Evolutionary conservation across 2,113 vertebrate genomes (phyloP).

Genomic region (Typhlomys cinereus): DNA sequence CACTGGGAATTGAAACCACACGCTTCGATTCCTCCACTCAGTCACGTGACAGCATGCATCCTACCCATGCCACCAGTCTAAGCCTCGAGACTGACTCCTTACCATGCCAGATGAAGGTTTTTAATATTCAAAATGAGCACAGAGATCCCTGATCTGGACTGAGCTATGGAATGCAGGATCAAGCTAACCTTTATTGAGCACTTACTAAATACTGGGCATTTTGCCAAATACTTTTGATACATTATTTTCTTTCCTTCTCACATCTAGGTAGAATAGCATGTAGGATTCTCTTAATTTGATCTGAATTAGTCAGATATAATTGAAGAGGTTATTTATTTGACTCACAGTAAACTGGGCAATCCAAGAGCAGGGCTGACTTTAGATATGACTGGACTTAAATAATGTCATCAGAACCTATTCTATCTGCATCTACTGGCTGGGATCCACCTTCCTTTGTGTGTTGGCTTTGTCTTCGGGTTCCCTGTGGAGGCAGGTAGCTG

Average conservation of each 20-base stretch:
- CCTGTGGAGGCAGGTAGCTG: not conserved
- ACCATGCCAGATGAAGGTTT: not conserved
- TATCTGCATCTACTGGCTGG: not conserved
- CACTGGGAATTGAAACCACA: no score
- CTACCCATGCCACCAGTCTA: no score
- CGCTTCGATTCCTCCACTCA: no score
- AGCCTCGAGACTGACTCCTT: not conserved
- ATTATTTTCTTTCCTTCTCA: constrained; percentile 16
- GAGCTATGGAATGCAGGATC: not conserved
- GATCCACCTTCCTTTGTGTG: constrained; percentile 13
- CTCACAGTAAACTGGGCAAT: not conserved
- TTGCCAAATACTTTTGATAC: not conserved
- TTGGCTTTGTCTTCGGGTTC: constrained; percentile 50
- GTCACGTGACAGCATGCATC: no score
- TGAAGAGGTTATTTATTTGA: not conserved
- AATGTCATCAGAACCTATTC: not conserved
- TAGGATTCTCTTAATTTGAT: not conserved
- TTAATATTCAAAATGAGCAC: not conserved
- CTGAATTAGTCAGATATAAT: not conserved
- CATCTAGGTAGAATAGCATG: not conserved
- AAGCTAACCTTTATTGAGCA: not conserved
- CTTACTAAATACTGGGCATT: not conserved
- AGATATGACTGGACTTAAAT: not conserved
- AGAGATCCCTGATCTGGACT: not conserved
- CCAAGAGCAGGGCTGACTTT: not conserved